Evolutionary conservation across 2,797 vertebrate species (phyloP).

Genomic region (Calcarius lapponicus): DNA sequence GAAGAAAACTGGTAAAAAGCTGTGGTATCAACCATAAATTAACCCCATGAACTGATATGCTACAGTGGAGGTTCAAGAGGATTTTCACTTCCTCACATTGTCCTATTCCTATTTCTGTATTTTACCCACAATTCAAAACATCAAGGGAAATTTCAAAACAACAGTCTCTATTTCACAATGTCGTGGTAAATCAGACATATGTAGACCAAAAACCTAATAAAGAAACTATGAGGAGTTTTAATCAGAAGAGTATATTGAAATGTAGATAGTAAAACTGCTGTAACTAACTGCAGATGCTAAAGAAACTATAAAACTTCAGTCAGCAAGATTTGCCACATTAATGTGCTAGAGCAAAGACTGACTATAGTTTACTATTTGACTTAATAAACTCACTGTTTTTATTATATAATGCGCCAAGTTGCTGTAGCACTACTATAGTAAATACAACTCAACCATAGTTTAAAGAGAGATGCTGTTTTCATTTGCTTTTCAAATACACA

Average conservation of each 20-base stretch:
- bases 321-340: slow-evolving; percentile 21
- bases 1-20: neutral
- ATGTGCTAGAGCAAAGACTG: slow-evolving; percentile 36
- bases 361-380: slow-evolving; percentile 61
- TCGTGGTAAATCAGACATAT: slow-evolving; percentile 40
- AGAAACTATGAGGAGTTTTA: slow-evolving; percentile 73
- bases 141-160: slow-evolving; percentile 64
- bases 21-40: neutral
- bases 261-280: slow-evolving; percentile 73
- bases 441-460: slow-evolving; percentile 33
- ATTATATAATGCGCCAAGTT: slow-evolving; percentile 63
- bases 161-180: slow-evolving; percentile 37
- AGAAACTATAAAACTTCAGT: slow-evolving; percentile 64
- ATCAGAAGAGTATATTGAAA: slow-evolving; percentile 77
- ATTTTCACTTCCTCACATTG: neutral
- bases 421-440: slow-evolving; percentile 63
- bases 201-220: slow-evolving; percentile 68
- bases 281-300: slow-evolving; percentile 77
- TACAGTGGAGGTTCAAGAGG: neutral
- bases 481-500: neutral
- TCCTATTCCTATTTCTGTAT: neutral
- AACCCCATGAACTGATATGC: neutral
- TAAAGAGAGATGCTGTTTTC: slow-evolving; percentile 10
- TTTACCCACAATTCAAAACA: slow-evolving; percentile 6
- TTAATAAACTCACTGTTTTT: slow-evolving; percentile 74